Evolutionary conservation across 2,113 vertebrate genomes (phyloP).

Genomic region (Terrapene triunguis): DNA sequence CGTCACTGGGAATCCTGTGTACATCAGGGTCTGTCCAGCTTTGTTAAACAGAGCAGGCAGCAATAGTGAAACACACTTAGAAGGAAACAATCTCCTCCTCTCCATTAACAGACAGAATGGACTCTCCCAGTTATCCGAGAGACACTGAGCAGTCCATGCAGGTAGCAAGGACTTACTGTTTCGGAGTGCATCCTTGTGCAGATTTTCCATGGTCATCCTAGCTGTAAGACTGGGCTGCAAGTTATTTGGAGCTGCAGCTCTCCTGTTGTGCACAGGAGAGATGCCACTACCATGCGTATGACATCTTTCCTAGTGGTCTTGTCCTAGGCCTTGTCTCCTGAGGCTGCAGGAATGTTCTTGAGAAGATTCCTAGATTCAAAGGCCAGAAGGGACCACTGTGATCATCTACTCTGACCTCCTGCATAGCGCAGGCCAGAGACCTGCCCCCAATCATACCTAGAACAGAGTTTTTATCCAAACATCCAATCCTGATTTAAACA

Average conservation of each 20-base stretch:
- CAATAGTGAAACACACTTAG: not conserved
- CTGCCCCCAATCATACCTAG: not conserved
- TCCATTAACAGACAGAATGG: not conserved
- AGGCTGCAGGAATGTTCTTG: not conserved
- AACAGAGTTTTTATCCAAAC: not conserved
- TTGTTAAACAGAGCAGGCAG: not conserved
- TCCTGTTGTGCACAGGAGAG: too few relatives aligned
- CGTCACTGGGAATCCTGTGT: not conserved
- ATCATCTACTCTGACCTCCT: not conserved
- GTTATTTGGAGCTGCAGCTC: not conserved
- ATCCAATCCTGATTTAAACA: not conserved
- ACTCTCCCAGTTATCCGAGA: not conserved
- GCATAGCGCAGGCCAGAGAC: not conserved
- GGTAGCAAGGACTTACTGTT: not conserved
- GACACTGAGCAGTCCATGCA: not conserved
- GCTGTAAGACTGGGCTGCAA: not conserved
- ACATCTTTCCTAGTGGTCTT: not conserved
- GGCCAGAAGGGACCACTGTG: not conserved
- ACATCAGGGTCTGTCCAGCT: not conserved
- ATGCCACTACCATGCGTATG: not conserved
- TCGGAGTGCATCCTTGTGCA: not conserved
- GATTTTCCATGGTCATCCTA: not conserved
- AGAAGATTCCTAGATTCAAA: not conserved
- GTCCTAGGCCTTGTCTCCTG: not conserved
- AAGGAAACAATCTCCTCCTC: not conserved